Conservation (phyloP, 2,888 invertebrate species). For the Horisme vitalbata region DNA sequence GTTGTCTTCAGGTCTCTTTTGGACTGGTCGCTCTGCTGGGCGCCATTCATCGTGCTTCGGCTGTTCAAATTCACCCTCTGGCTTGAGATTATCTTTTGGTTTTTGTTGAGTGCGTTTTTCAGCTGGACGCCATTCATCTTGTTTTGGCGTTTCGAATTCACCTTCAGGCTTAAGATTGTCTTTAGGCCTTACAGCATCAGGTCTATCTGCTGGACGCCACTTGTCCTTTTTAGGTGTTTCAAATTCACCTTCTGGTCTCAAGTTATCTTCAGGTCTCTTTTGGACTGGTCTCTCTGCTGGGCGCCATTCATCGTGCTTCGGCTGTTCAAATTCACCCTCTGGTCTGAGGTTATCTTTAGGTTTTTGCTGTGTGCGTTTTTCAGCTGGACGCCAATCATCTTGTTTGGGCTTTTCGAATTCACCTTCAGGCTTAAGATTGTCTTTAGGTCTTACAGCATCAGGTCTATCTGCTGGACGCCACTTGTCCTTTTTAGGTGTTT, state of each 20-base stretch:
- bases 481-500: constrained; percentile 16
- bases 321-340: constrained; percentile 76
- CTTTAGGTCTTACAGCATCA: constrained; percentile 39
- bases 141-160: constrained; percentile 74
- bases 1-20: constrained; percentile 67
- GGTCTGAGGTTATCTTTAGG: constrained; percentile 57
- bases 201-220: constrained; percentile 80
- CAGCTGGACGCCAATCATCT: constrained; percentile 60
- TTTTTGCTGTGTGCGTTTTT: constrained; percentile 58
- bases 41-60: constrained; percentile 56
- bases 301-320: constrained; percentile 62
- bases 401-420: constrained; percentile 55
- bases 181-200: constrained; percentile 78
- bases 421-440: constrained; percentile 81
- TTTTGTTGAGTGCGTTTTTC: constrained; percentile 60
- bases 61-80: constrained; percentile 45
- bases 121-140: constrained; percentile 65
- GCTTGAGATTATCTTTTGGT: constrained; percentile 67
- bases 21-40: constrained; percentile 56
- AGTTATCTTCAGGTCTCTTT: constrained; percentile 61
- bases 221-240: constrained; percentile 43
- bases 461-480: constrained; percentile 47
- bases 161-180: constrained; percentile 84
- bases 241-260: constrained; percentile 67
- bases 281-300: constrained; percentile 64